Evolutionary conservation across 2,797 vertebrate genomes (phyloP).

Genomic region (Pitangus sulphuratus): DNA sequence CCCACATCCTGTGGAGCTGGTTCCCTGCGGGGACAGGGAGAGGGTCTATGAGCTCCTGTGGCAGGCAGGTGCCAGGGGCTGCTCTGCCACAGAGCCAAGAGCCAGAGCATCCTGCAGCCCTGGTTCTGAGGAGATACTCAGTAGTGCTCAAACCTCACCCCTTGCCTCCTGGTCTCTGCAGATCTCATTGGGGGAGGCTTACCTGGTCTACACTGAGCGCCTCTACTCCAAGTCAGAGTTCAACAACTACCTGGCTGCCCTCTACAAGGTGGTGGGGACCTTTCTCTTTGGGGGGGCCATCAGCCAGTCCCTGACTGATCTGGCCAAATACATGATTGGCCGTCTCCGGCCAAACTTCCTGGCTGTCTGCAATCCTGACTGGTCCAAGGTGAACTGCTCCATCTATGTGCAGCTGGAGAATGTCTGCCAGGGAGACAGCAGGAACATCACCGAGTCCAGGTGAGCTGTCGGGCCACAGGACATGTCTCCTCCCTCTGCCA

Average conservation of each 20-base stretch:
- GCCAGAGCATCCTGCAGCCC: neutral
- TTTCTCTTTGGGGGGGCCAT: constrained; percentile 89
- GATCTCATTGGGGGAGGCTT: constrained; percentile 81
- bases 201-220: constrained; percentile 87
- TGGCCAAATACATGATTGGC: constrained; percentile 94
- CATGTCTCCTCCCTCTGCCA: accelerated
- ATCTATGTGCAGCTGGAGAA: constrained; percentile 75
- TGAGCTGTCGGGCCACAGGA: neutral
- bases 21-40: neutral
- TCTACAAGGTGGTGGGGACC: constrained; percentile 95
- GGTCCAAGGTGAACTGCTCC: constrained; percentile 85
- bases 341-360: constrained; percentile 92
- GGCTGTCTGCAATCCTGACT: constrained; percentile 83
- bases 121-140: neutral
- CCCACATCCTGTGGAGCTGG: accelerated
- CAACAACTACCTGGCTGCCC: constrained; percentile 91
- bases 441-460: constrained; percentile 90
- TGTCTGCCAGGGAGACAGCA: constrained; percentile 83
- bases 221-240: constrained; percentile 89
- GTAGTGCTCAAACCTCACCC: neutral
- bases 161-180: neutral
- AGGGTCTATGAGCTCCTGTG: neutral
- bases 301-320: constrained; percentile 92
- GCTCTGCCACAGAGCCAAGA: neutral
- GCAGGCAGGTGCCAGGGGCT: accelerated